Percentiles rank a stretch among this genome's conserved stretches.
Evolutionary conservation across 2,797 vertebrate species (phyloP).

Genomic region (Meda fulgida): DNA sequence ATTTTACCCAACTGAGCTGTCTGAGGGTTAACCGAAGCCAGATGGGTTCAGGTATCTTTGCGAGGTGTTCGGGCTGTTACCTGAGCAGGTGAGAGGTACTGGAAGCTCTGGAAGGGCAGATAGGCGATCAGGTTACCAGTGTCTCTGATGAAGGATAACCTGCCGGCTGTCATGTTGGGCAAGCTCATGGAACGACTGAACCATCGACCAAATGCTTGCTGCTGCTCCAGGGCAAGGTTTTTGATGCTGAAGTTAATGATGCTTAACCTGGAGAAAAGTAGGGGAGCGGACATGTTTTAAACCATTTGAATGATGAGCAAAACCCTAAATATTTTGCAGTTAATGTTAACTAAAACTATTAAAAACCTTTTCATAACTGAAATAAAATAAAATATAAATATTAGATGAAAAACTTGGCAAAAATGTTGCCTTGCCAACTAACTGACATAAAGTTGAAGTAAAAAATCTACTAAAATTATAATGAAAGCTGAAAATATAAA

Average conservation of each 20-base stretch:
- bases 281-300: not conserved
- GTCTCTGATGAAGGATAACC: conserved; percentile 75
- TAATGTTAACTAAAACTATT: not conserved
- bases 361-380: not conserved
- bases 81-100: conserved; percentile 83
- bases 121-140: conserved; percentile 80
- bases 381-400: not conserved
- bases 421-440: not conserved
- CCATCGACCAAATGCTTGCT: conserved; percentile 77
- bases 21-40: conserved; percentile 52
- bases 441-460: not conserved
- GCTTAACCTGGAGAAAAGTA: conserved; percentile 66
- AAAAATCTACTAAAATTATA: not conserved
- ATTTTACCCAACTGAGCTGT: conserved; percentile 48
- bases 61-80: conserved; percentile 78
- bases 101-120: conserved; percentile 83
- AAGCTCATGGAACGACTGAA: conserved; percentile 66
- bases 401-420: not conserved
- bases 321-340: not conserved
- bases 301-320: not conserved
- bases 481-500: not conserved
- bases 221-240: conserved; percentile 71
- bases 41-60: conserved; percentile 68
- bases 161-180: conserved; percentile 65
- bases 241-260: conserved; percentile 73